A percentile compares a stretch with the other conserved stretches of the same genome.
phyloP scores from a whole-genome alignment of 1,140 invertebrate species.

The Dinothrombium tinctorium region DNA sequence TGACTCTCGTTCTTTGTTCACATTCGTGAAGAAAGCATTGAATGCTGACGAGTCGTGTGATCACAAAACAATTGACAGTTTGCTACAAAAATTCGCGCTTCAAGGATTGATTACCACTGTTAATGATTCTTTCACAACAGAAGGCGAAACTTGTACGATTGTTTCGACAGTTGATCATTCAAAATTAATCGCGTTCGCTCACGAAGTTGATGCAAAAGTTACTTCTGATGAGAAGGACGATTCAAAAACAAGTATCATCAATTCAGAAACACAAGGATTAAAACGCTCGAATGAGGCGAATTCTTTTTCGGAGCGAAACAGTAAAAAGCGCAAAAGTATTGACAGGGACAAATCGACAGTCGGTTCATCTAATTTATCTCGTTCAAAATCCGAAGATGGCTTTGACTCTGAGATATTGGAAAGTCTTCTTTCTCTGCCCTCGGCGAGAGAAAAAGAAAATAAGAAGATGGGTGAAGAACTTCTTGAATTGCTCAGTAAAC shows the following conservation, averaged over 20 bases:
- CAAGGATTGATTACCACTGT: neutral
- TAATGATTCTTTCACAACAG: neutral
- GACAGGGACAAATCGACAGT: too few relatives aligned
- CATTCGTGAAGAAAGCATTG: neutral
- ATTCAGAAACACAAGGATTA: neutral
- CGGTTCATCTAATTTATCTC: too few relatives aligned
- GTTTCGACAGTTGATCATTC: neutral
- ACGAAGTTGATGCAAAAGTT: neutral
- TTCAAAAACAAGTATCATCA: too few relatives aligned
- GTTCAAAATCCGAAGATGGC: neutral
- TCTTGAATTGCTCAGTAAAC: conserved; percentile 70
- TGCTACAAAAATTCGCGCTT: neutral
- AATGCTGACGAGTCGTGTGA: neutral
- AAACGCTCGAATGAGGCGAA: neutral
- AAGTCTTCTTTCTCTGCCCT: conserved; percentile 74
- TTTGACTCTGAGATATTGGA: conserved; percentile 17
- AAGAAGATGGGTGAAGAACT: conserved; percentile 92
- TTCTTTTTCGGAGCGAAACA: neutral
- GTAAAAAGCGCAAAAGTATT: neutral
- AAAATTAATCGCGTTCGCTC: neutral
- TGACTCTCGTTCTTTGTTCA: neutral
- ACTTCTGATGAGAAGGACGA: neutral
- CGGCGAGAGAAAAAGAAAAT: conserved; percentile 76
- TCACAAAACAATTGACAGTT: neutral
- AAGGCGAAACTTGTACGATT: neutral